Percentiles rank a stretch among this genome's conserved stretches.
These are phyloP conservation scores for Acleris laterana DNA, from an alignment of 2,888 invertebrate genomes.

Conservation along the genomic window DNA sequence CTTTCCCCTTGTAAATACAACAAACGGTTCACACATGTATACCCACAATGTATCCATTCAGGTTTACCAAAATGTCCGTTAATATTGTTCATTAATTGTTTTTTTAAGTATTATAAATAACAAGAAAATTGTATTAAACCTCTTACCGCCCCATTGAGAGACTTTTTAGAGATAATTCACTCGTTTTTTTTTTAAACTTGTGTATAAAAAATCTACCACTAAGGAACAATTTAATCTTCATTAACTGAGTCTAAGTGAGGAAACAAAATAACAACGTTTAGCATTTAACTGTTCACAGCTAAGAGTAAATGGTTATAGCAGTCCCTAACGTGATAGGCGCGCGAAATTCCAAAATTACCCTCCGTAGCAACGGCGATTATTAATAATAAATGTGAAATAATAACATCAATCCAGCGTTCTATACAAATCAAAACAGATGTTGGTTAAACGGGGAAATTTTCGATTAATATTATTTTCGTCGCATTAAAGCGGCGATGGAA, in stretches of 20 bases:
- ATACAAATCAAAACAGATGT: constrained; percentile 62
- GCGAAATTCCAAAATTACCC: constrained; percentile 31
- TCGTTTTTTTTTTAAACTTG: no score
- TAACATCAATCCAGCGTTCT: constrained; percentile 44
- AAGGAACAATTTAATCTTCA: no score
- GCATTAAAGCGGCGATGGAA: constrained; percentile 71
- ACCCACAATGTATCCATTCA: no score
- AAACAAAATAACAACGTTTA: background rate
- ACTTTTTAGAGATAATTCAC: no score
- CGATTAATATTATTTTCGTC: constrained; percentile 77
- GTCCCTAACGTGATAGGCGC: constrained; percentile 17
- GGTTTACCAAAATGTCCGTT: no score
- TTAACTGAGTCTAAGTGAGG: background rate
- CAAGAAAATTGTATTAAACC: no score
- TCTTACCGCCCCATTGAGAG: no score
- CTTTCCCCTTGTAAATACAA: no score
- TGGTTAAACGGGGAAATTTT: constrained; percentile 64
- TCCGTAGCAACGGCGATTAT: constrained; percentile 23
- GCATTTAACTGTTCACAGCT: constrained; percentile 17
- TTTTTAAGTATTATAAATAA: no score
- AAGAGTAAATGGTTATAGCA: constrained; percentile 19
- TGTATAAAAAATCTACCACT: no score
- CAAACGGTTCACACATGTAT: no score
- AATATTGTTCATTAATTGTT: no score
- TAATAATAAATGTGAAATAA: constrained; percentile 34